Evolutionary conservation across 1,140 invertebrate genomes (phyloP), one percentile per base, ranked within the genome.

Genomic region (Drosophila equinoxialis): DNA sequence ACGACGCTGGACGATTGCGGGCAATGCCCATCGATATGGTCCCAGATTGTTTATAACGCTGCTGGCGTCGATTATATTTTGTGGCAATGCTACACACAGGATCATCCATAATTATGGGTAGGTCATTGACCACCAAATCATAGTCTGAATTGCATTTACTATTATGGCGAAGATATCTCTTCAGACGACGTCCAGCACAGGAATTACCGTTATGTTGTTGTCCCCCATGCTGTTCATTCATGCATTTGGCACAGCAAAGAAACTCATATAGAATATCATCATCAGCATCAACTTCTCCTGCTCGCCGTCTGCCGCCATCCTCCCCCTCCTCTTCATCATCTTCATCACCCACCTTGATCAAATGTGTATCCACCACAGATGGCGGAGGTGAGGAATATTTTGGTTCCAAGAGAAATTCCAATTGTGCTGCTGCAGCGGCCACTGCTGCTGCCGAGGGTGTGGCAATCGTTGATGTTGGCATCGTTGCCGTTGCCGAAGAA

Each of bases 161-260:
- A 60, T 66, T 77, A 17, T 74, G 80, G 51, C 65, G 73, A 5
- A 90, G 51, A 42, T 77, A 82, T 1, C 89, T 79, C 17, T 82
- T 84, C 41, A 85, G 48, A 0, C 81, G 68, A 5, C 74, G 72
- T 5, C 71, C 69, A 13, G 65, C 64, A 59, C 85, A 90, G 14
- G 65, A 79, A 33, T 39, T 39, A 11, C 76, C 65, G 39, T 68
- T 77, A 30, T 64, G 71, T 51, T 45, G 42, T 14, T 51, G 45
- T 17, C 75, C 65, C 13, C 71, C 55, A n/a, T 78, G 82, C 39
- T 80, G 77, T 57, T 91, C 91, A 72, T 92, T 92, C 79, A 92
- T 90, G 61, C 91, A 92, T 74, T 91, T 92, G 59, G 91, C 91
- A 71, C 91, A 92, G 68, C 91, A 92, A 10, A 92, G 60, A 63